Conservation (phyloP, 2,113 vertebrate species). For the Rhabdomys dilectus region DNA sequence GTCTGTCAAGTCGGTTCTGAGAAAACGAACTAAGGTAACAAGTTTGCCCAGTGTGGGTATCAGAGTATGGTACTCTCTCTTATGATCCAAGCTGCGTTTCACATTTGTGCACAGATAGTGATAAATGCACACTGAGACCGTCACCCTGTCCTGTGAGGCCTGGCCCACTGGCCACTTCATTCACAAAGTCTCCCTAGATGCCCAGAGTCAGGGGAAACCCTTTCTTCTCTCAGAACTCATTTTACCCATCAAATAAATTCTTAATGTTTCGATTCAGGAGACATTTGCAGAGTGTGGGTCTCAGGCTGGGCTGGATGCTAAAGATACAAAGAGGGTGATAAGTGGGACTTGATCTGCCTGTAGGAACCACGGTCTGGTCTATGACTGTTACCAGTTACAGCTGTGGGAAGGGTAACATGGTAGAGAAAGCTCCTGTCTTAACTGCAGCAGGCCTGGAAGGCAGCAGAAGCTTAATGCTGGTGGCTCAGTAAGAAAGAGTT, state of each 20-base stretch:
- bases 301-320: neutral
- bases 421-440: neutral
- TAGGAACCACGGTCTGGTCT: neutral
- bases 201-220: neutral
- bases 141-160: neutral
- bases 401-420: neutral
- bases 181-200: neutral
- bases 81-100: neutral
- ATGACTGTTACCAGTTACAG: neutral
- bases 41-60: neutral
- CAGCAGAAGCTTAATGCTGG: neutral
- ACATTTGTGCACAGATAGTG: neutral
- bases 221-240: neutral
- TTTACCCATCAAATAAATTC: slow-evolving; percentile 26
- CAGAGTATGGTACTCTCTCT: neutral
- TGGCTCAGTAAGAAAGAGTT: slow-evolving; percentile 1
- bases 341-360: neutral
- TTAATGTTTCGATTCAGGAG: neutral
- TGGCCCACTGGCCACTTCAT: neutral
- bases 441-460: neutral
- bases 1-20: slow-evolving; percentile 17
- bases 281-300: neutral
- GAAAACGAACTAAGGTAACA: neutral
- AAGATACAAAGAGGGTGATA: neutral
- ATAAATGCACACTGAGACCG: neutral